Evolutionary conservation across 1,140 invertebrate genomes (phyloP), one percentile per base, ranked within the genome.

Genomic region (Lordiphosa mommai): DNA sequence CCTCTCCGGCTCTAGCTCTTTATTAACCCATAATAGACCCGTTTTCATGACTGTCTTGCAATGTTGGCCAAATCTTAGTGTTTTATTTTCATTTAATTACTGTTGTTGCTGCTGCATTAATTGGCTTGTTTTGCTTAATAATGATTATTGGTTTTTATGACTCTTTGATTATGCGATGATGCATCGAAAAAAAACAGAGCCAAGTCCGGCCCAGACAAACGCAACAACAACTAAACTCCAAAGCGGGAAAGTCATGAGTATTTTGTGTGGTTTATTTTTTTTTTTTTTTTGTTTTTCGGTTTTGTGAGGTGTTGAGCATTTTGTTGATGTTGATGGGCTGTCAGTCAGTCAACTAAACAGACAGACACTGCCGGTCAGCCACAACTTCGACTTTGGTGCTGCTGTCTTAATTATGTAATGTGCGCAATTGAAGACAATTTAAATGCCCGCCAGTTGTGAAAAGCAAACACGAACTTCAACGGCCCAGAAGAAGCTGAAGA

Each of bases 71-170:
- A 84, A 84, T 76, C 61, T 76, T 61, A 48, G 58, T 59, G 77
- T 76, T 84, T 82, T 84, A 84, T 82, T 84, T 82, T 82, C 77
- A 84, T 82, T 82, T 82, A 84, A 82, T 82, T 82, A 82, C 67
- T 60, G 72, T 44, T 57, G 32, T 51, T 30, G 57, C 55, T 27
- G 61, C 43, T 67, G 77, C 77, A 82, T 84, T 82, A 82, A 82
- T 84, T 82, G 76, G 76, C 76, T 82, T 82, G 76, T 82, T 82
- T 82, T 71, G 76, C 76, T 84, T 84, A 84, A 82, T 82, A 82
- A 82, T 82, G 77, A 82, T 82, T 82, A 82, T 82, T 82, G 77
- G 76, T 82, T 84, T 82, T 82, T 82, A 82, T 77, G 77, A 74
- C 77, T 84, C 77, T 84, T 82, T 82, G 76, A 82, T 82, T 82